phyloP scores from a whole-genome alignment of 1,140 invertebrate genomes.

The Meloidogyne hapla region DNA sequence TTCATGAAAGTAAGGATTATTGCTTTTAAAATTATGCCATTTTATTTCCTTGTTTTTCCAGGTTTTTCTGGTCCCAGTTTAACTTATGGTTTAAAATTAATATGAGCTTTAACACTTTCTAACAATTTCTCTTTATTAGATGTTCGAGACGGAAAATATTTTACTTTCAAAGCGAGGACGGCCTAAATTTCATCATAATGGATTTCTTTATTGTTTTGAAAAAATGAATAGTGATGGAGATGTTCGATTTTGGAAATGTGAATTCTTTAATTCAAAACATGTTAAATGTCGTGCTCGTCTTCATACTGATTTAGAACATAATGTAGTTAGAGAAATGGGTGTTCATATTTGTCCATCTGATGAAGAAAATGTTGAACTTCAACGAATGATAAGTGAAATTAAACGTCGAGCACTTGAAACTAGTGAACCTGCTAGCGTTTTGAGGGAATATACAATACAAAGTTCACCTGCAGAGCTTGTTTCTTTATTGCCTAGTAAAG shows the following conservation, averaged over 20 bases:
- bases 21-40: too few species aligned
- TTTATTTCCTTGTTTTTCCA: too few species aligned
- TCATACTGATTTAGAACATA: conserved; percentile 11
- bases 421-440: not conserved
- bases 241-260: not conserved
- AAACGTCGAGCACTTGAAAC: conserved; percentile 6
- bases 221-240: not conserved
- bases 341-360: conserved; percentile 11
- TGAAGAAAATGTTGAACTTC: conserved; percentile 6
- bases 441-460: not conserved
- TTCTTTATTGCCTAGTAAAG: not conserved
- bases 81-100: too few species aligned
- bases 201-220: not conserved
- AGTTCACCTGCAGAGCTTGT: conserved; percentile 4
- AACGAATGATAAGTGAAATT: conserved; percentile 8
- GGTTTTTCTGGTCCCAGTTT: too few species aligned
- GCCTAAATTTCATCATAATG: not conserved
- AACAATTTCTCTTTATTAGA: not conserved
- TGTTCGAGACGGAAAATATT: not conserved
- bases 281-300: conserved; percentile 11
- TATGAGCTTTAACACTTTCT: too few species aligned
- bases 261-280: conserved; percentile 1
- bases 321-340: conserved; percentile 3
- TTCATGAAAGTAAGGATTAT: too few species aligned
- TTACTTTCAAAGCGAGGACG: not conserved